These are phyloP conservation scores for Cebus imitator DNA, from an alignment of 2,113 vertebrate genomes.

Conservation along the genomic window DNA sequence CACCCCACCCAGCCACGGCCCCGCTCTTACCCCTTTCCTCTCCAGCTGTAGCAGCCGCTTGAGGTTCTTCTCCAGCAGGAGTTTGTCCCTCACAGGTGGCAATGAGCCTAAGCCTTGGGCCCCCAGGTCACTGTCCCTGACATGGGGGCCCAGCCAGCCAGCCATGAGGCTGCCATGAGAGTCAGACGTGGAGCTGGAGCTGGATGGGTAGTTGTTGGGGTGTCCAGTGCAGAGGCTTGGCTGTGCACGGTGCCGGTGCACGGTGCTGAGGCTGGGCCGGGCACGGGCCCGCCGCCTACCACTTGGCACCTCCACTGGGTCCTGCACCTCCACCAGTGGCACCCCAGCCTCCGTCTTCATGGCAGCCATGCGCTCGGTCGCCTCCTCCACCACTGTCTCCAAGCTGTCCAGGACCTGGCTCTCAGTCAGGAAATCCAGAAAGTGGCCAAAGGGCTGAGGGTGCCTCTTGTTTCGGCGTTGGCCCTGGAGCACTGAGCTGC, in stretches of 20 bases:
- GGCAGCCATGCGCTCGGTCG: conserved; percentile 33
- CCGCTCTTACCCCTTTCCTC: conserved; percentile 62
- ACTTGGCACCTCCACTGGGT: background rate
- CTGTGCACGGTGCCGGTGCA: background rate
- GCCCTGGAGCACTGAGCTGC: background rate
- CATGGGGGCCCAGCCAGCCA: background rate
- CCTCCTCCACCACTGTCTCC: conserved; percentile 75
- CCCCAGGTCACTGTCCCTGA: background rate
- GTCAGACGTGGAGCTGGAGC: conserved; percentile 58
- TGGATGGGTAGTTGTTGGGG: conserved; percentile 74
- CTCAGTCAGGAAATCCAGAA: conserved; percentile 76
- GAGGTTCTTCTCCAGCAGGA: conserved; percentile 66
- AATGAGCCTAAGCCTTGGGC: background rate
- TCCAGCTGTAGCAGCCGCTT: conserved; percentile 36
- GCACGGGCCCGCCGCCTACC: background rate
- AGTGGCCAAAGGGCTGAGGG: conserved; percentile 56
- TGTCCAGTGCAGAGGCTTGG: conserved; percentile 37
- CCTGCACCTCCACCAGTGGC: conserved; percentile 59
- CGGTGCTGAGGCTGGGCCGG: background rate
- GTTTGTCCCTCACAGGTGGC: conserved; percentile 44
- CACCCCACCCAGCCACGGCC: background rate
- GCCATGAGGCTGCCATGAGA: background rate
- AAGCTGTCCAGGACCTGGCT: conserved; percentile 74
- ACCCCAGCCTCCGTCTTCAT: conserved; percentile 57
- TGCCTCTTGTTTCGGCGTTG: background rate